Percentiles rank a stretch among this genome's conserved stretches.
Conservation (phyloP, 2,113 vertebrate species). For the pig (Sus scrofa) region T2T-Sscrofa CM000817.6:70487501-70488000, state of each 20-base stretch:
- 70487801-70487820: background rate
- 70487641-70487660: background rate
- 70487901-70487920: fast-evolving
- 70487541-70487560: background rate
- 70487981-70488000: background rate
- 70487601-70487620: background rate
- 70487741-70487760: background rate
- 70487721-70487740: background rate
- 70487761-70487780: slow-evolving; percentile 15
- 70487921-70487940: background rate
- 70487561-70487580: background rate
- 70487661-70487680: background rate
- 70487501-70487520: background rate
- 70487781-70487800: slow-evolving; percentile 24
- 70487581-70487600: background rate
- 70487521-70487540: background rate
- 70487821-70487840: background rate
- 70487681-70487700: background rate
- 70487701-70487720: background rate
- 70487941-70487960: background rate
- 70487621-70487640: fast-evolving
- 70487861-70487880: background rate
- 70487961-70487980: background rate
- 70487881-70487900: background rate
- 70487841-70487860: background rate